Percentiles rank a stretch among this genome's conserved stretches.
These are phyloP conservation scores for Apeltes quadracus DNA, from an alignment of 2,113 vertebrate species.

Conservation along the genomic window DNA sequence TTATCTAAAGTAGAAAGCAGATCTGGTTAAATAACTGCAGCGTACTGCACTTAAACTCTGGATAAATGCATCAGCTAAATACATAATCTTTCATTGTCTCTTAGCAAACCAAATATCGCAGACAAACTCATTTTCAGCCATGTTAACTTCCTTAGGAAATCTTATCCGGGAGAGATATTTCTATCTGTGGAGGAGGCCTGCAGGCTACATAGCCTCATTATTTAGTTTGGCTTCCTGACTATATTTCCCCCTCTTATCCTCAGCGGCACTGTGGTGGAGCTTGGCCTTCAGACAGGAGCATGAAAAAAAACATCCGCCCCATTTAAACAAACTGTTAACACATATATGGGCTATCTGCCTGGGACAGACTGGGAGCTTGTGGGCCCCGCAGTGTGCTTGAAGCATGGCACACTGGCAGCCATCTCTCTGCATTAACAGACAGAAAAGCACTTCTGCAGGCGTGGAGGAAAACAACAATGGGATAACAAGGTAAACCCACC, in stretches of 20 bases:
- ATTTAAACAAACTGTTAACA: slow-evolving; percentile 77
- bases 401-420: slow-evolving; percentile 52
- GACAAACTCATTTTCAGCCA: slow-evolving; percentile 69
- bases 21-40: slow-evolving; percentile 48
- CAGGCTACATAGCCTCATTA: slow-evolving; percentile 66
- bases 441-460: slow-evolving; percentile 51
- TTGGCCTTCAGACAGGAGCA: slow-evolving; percentile 66
- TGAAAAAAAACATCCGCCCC: slow-evolving; percentile 71
- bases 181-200: slow-evolving; percentile 61
- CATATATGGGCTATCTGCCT: slow-evolving; percentile 66
- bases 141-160: slow-evolving; percentile 72
- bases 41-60: slow-evolving; percentile 28
- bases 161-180: slow-evolving; percentile 72
- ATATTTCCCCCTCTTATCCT: slow-evolving; percentile 73
- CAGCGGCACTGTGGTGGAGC: slow-evolving; percentile 62
- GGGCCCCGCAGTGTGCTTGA: slow-evolving; percentile 50
- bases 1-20: slow-evolving; percentile 31
- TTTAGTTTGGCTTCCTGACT: slow-evolving; percentile 77
- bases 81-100: slow-evolving; percentile 54
- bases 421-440: slow-evolving; percentile 52
- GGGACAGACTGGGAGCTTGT: slow-evolving; percentile 57
- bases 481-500: slow-evolving; percentile 20
- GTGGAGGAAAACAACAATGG: slow-evolving; percentile 43
- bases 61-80: slow-evolving; percentile 51
- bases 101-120: slow-evolving; percentile 67